A percentile compares a stretch with the other conserved stretches of the same genome.
These are phyloP conservation scores for Eupleurogrammus muticus DNA, from an alignment of 2,797 vertebrate species.

Conservation along the genomic window DNA sequence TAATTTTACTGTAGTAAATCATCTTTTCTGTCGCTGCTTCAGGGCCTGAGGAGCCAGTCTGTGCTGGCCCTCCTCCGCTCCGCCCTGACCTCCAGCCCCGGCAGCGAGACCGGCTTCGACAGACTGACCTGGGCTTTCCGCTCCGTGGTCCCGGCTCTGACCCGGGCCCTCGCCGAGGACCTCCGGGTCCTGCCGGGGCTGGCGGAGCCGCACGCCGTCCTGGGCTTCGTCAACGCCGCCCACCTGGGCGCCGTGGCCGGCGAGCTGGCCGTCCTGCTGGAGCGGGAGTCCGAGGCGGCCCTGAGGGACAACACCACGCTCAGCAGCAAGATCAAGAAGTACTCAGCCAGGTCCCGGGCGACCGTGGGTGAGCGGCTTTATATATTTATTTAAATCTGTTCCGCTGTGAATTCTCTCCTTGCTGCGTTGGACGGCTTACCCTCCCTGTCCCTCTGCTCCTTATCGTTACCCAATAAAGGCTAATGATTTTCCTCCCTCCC, in stretches of 20 bases:
- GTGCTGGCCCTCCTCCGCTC: slow-evolving; percentile 83
- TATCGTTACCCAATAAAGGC: slow-evolving; percentile 31
- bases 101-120: slow-evolving; percentile 86
- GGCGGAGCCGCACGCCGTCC: slow-evolving; percentile 80
- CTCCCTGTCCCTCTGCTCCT: slow-evolving; percentile 6
- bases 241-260: slow-evolving; percentile 88
- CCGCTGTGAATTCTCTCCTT: too few species aligned
- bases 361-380: slow-evolving; percentile 83
- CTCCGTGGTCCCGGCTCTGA: slow-evolving; percentile 82
- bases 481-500: slow-evolving; percentile 16
- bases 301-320: slow-evolving; percentile 86
- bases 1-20: slow-evolving; percentile 1
- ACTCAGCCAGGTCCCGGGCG: slow-evolving; percentile 86
- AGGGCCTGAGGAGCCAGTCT: slow-evolving; percentile 85
- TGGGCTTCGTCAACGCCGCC: slow-evolving; percentile 90
- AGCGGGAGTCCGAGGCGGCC: slow-evolving; percentile 87
- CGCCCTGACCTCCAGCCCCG: slow-evolving; percentile 76
- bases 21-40: slow-evolving; percentile 32
- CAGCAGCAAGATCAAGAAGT: slow-evolving; percentile 84
- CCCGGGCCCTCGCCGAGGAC: slow-evolving; percentile 88
- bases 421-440: slow-evolving; percentile 10
- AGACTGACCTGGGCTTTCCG: slow-evolving; percentile 80
- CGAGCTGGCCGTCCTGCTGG: slow-evolving; percentile 87
- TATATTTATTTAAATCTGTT: not conserved
- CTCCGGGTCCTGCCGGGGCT: slow-evolving; percentile 84